Percentiles rank a stretch among this genome's conserved stretches.
These are phyloP conservation scores for Nothocercus nigrocapillus DNA, from an alignment of 2,113 vertebrate genomes.

Conservation along the genomic window DNA sequence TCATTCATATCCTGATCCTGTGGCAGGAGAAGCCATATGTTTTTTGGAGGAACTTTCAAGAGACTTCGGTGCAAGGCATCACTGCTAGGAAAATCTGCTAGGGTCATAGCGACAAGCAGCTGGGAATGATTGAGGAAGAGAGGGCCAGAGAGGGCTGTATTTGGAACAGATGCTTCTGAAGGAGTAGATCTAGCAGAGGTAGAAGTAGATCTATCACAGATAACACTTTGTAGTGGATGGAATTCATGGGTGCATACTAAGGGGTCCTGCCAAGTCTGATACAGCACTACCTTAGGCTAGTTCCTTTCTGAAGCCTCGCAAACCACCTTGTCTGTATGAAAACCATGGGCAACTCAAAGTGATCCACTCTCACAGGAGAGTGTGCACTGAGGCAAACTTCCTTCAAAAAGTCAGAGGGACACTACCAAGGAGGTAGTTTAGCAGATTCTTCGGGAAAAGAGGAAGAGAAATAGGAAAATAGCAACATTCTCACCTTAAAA, in stretches of 20 bases:
- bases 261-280: not conserved
- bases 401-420: not conserved
- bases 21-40: not conserved
- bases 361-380: rapidly evolving
- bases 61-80: not conserved
- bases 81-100: not conserved
- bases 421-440: not conserved
- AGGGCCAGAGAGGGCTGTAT: not conserved
- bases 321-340: not conserved
- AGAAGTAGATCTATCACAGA: not conserved
- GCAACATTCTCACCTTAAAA: not conserved
- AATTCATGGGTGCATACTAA: not conserved
- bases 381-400: not conserved
- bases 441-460: not conserved
- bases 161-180: not conserved
- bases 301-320: not conserved
- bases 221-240: not conserved
- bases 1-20: not conserved
- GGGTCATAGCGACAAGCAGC: not conserved
- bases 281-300: not conserved
- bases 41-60: not conserved
- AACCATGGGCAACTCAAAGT: not conserved
- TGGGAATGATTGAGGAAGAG: not conserved
- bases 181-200: not conserved
- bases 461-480: not conserved